phyloP scores from a whole-genome alignment of 2,113 vertebrate genomes.

The Menura novaehollandiae region DNA sequence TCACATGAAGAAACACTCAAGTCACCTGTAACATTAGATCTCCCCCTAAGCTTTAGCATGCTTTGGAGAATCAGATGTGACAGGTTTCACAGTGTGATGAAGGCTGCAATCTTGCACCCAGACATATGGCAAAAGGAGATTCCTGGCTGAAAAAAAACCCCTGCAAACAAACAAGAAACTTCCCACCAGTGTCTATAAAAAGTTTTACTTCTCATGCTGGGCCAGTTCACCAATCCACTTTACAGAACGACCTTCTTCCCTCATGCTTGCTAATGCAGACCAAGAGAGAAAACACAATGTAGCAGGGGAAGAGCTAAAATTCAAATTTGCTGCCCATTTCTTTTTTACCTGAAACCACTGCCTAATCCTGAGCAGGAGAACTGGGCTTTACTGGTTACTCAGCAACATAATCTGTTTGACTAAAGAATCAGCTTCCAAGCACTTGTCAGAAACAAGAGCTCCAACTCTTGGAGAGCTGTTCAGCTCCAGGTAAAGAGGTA shows the following conservation, averaged over 20 bases:
- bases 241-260: background rate
- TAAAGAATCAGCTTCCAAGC: slow-evolving; percentile 3
- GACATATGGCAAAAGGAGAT: background rate
- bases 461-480: background rate
- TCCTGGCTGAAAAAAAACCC: background rate
- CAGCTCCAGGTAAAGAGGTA: background rate
- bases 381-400: slow-evolving; percentile 1
- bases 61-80: background rate
- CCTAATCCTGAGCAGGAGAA: background rate
- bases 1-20: background rate
- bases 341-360: background rate
- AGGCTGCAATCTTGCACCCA: background rate
- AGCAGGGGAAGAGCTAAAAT: background rate
- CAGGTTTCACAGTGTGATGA: background rate
- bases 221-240: background rate
- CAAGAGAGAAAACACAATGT: background rate
- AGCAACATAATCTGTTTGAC: slow-evolving; percentile 40
- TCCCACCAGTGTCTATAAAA: background rate
- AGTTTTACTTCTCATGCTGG: background rate
- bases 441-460: background rate
- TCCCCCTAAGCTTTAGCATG: background rate
- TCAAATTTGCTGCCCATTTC: background rate
- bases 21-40: background rate
- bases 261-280: background rate
- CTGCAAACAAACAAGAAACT: background rate